Percentiles rank a stretch among this genome's conserved stretches.
Conservation (phyloP, 2,888 invertebrate genomes). For the Odontocerum albicorne region DNA sequence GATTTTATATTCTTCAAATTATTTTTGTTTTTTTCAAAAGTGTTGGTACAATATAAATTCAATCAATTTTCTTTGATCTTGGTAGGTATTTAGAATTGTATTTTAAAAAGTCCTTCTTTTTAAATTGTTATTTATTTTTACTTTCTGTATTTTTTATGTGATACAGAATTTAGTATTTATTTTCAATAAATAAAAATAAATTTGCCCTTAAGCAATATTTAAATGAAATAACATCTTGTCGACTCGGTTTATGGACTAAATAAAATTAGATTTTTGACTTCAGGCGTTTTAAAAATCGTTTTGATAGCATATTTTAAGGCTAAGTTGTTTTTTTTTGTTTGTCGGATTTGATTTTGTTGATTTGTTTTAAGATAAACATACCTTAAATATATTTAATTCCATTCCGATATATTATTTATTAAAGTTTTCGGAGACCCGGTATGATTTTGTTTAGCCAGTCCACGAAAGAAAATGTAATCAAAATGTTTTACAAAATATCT, state of each 20-base stretch:
- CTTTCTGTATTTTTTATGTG: neutral
- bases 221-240: constrained; percentile 15
- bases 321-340: constrained; percentile 3
- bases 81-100: neutral
- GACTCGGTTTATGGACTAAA: neutral
- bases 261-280: neutral
- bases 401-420: too few relatives aligned
- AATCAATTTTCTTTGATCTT: too few relatives aligned
- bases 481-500: too few relatives aligned
- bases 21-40: too few relatives aligned
- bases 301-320: constrained; percentile 1
- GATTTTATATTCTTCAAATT: too few relatives aligned
- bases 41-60: too few relatives aligned
- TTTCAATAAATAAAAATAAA: neutral
- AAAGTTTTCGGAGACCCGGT: too few relatives aligned
- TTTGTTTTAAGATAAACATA: too few relatives aligned
- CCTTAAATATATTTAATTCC: too few relatives aligned
- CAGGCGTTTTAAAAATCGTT: constrained; percentile 1
- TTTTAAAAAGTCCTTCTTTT: neutral
- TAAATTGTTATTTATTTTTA: neutral
- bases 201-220: constrained; percentile 4
- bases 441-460: too few relatives aligned
- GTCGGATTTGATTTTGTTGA: too few relatives aligned
- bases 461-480: too few relatives aligned
- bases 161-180: neutral